A percentile compares a stretch with the other conserved stretches of the same genome.
Conservation (phyloP, 2,888 invertebrate species). For the Abscondita cerata region DNA sequence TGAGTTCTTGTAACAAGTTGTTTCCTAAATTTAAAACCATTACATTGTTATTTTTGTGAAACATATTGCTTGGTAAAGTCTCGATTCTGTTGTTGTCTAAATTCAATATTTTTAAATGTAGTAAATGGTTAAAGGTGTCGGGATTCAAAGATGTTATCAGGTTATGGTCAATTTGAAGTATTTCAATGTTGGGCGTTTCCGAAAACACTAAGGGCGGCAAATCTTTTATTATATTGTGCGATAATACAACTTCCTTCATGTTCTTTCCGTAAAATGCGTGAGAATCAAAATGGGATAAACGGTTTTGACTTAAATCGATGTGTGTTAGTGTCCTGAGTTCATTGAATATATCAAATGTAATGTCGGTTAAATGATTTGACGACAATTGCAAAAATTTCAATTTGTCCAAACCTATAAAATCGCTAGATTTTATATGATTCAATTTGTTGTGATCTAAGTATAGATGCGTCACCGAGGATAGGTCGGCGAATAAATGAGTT, state of each 20-base stretch:
- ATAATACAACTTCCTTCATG: background rate
- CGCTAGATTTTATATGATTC: background rate
- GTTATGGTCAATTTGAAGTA: slow-evolving; percentile 4
- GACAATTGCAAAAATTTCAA: background rate
- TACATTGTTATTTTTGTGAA: background rate
- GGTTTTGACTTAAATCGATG: slow-evolving; percentile 3
- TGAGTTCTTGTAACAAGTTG: slow-evolving; percentile 7
- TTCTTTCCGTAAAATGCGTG: background rate
- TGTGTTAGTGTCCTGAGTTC: background rate
- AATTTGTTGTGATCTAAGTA: slow-evolving; percentile 4
- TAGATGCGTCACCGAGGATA: background rate
- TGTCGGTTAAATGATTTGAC: slow-evolving; percentile 3
- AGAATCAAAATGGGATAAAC: background rate
- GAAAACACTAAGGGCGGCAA: background rate
- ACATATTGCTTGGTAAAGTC: background rate
- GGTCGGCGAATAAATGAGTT: background rate
- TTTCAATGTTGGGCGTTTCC: background rate
- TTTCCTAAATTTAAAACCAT: slow-evolving; percentile 13
- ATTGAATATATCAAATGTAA: background rate
- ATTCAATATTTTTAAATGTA: background rate
- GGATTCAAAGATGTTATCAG: background rate
- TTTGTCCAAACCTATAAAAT: slow-evolving; percentile 1
- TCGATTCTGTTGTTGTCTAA: slow-evolving; percentile 10
- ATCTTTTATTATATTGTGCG: background rate
- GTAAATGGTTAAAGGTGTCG: background rate